Evolutionary conservation across 2,113 vertebrate species (phyloP).

Genomic region (Malurus melanocephalus): DNA sequence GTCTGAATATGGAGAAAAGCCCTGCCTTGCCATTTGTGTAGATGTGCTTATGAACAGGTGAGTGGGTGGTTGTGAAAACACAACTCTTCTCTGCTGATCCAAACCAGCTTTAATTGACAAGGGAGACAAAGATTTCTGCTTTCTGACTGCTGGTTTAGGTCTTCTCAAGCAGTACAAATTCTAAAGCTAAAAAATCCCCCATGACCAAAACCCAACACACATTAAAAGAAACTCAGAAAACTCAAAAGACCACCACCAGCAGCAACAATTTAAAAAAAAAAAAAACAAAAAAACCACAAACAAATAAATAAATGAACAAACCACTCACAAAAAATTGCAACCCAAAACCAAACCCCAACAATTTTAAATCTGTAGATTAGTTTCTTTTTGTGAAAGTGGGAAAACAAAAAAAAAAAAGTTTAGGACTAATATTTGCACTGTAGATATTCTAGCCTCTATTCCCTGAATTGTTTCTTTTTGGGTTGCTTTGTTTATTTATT

Average conservation of each 20-base stretch:
- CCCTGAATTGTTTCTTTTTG: background rate
- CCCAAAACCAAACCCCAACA: rapidly evolving
- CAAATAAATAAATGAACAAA: background rate
- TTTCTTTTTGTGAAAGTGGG: background rate
- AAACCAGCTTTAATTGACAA: background rate
- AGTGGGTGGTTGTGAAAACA: background rate
- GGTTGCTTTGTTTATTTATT: background rate
- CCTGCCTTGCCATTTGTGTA: background rate
- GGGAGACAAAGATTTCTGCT: background rate
- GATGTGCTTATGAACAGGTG: background rate
- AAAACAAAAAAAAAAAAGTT: background rate
- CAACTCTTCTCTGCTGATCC: background rate
- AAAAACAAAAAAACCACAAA: background rate
- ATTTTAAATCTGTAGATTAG: background rate
- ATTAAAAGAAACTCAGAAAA: background rate
- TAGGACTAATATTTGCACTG: background rate
- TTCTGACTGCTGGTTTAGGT: background rate
- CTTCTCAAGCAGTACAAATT: background rate
- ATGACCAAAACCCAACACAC: background rate
- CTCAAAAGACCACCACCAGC: background rate
- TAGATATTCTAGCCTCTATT: background rate
- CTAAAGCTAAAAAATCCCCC: background rate
- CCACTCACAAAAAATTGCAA: background rate
- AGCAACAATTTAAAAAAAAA: rapidly evolving
- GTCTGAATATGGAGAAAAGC: background rate